These are phyloP conservation scores for Poeciliopsis retropinna DNA, from an alignment of 2,113 vertebrate genomes.

Conservation along the genomic window DNA sequence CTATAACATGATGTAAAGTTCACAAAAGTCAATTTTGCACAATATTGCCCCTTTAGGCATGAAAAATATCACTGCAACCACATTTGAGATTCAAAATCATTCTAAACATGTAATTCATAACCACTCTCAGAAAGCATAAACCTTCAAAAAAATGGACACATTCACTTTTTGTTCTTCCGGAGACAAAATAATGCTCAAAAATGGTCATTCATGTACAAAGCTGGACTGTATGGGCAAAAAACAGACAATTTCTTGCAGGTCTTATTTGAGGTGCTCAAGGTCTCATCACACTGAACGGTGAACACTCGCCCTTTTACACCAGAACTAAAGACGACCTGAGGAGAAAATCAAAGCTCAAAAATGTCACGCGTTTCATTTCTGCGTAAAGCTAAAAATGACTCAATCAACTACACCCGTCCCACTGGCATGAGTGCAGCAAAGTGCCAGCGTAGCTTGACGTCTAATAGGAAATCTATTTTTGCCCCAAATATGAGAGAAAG, in stretches of 20 bases:
- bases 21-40: too few species aligned
- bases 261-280: too few species aligned
- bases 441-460: neutral
- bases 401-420: neutral
- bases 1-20: too few species aligned
- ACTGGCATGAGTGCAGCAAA: neutral
- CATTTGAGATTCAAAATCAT: too few species aligned
- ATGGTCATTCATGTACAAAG: neutral
- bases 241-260: neutral
- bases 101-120: too few species aligned
- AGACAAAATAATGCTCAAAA: too few species aligned
- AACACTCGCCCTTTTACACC: neutral
- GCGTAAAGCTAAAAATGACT: neutral
- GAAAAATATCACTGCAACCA: too few species aligned
- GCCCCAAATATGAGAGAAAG: neutral
- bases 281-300: neutral
- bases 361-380: neutral
- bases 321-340: neutral
- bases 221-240: neutral
- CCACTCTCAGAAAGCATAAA: too few species aligned
- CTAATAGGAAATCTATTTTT: neutral
- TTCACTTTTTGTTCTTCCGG: too few species aligned
- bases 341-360: neutral
- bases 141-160: too few species aligned
- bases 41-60: too few species aligned